phyloP scores from a whole-genome alignment of 2,113 vertebrate species.

The Sapajus apella region DNA sequence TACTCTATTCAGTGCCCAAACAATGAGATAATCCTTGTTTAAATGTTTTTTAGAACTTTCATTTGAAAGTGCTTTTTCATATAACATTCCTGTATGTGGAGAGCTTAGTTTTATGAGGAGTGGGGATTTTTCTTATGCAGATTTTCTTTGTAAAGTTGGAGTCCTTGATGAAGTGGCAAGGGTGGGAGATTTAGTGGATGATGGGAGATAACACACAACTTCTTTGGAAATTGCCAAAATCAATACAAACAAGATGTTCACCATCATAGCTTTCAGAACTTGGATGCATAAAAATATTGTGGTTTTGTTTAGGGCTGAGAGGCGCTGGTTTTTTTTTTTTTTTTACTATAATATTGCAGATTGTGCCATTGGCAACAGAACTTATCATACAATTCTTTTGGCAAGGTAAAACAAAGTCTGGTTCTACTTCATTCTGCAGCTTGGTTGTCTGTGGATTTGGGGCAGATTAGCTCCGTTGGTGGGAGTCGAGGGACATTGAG shows the following conservation, averaged over 20 bases:
- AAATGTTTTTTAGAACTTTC: slow-evolving; percentile 53
- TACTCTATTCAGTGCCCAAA: slow-evolving; percentile 53
- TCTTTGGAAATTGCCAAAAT: slow-evolving; percentile 92
- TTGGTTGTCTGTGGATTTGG: slow-evolving; percentile 10
- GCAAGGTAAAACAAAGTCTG: slow-evolving; percentile 57
- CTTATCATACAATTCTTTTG: slow-evolving; percentile 54
- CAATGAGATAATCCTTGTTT: slow-evolving; percentile 58
- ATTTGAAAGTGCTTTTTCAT: slow-evolving; percentile 53
- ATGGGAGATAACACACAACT: slow-evolving; percentile 92
- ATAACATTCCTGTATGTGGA: slow-evolving; percentile 52
- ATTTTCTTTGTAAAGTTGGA: slow-evolving; percentile 86
- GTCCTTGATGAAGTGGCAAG: slow-evolving; percentile 85
- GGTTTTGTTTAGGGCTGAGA: slow-evolving; percentile 62
- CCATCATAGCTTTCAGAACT: slow-evolving; percentile 95
- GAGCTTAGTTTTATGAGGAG: slow-evolving; percentile 63
- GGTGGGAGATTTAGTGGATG: slow-evolving; percentile 87
- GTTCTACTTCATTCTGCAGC: slow-evolving; percentile 46
- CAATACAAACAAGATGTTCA: slow-evolving; percentile 95
- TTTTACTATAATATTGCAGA: slow-evolving; percentile 51
- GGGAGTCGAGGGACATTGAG: neutral
- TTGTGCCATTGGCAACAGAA: slow-evolving; percentile 50
- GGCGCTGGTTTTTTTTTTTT: slow-evolving; percentile 37
- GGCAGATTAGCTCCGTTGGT: neutral
- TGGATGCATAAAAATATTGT: slow-evolving; percentile 92
- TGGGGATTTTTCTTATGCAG: slow-evolving; percentile 62